Evolutionary conservation across 2,888 invertebrate genomes (phyloP), one percentile per base, ranked within the genome.

Genomic region (Gibbula magus): DNA sequence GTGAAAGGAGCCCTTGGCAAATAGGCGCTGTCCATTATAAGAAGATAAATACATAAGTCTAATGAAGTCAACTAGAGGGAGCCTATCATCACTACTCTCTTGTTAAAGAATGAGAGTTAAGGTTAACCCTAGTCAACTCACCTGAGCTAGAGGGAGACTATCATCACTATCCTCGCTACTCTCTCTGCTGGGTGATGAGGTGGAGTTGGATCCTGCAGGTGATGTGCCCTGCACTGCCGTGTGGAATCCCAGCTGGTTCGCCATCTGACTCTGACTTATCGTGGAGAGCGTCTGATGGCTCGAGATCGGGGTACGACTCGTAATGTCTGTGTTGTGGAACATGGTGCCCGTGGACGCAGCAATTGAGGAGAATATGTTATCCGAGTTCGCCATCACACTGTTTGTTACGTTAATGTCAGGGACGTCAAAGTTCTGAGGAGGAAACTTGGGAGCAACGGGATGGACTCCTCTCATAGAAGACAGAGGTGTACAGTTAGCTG

Each of bases 111-210:
- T 7, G 13, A 45, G 1, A 45, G 8, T n/a, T 7, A 1, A 20
- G 7, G 56, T 10, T 10, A 1, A 20, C 8, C 5, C 7, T 18
- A 8, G 20, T 56, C 20, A 52, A 78, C 85, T 86, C 77, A 92
- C 92, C 91, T 92, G 92, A 51, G 92, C 90, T 35, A 92, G 81
- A 16, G 92, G 92, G 22, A 92, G 88, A 82, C 90, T 91, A 96
- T 97, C 94, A 96, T 97, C 97, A 88, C 96, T 96, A 92, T 97
- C 97, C 92, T 97, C 97, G 93, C 96, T 96, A 45, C 96, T 97
- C 75, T 93, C 95, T 93, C 91, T 95, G 94, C 89, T 94, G 92
- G 79, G 96, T 94, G 88, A 91, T n/a, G 88, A 86, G n/a, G 87
- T 88, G 32, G 88, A 87, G 32, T 86, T 87, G n/a, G 88, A 88